Base-by-base conservation (phyloP, 2,888 invertebrate species). In the Sipha maydis region DNA sequence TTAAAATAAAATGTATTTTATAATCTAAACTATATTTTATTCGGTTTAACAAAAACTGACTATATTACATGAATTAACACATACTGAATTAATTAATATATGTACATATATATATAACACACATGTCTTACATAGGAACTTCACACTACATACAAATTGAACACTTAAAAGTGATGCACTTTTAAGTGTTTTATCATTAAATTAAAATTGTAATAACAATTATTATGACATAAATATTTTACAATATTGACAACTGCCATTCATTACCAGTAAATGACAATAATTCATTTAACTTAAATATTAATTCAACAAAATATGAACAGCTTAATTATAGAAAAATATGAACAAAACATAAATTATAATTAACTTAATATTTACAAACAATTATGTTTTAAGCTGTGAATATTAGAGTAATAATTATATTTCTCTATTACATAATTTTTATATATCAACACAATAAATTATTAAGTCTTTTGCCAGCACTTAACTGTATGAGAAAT, bases 381-480 rank as follows among this genome's bases (percentile, higher is more conserved):
- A 34, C 67, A 28, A 69, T 54, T 77, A 21, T 3, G 34, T 9
- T 84, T 76, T 21, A 85, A 77, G 28, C 48, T 67, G 41, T n/a
- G 56, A 28, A 21, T 48, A 77, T 61, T 21, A 21, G 25, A 3
- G 85, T 38, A 85, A 79, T 78, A 79, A 73, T 75, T 73, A 82
- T 61, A 80, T 80, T 61, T 75, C 28, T 31, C n/a, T 19, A 67
- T 41, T 31, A 61, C 56, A 61, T 75, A 25, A 78, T 71, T 41
- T 61, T 25, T 41, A 25, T 41, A 31, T 11, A 69, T 78, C 7
- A 75, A 56, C 56, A 71, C 54, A 76, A 69, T 56, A 67, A 25
- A 28, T n/a, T 56, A 67, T 56, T 82, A 88, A 88, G 88, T 88
- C 67, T 79, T 86, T 54, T 73, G 86, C 86, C 79, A 61, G n/a